These are phyloP conservation scores for Callionymus lyra DNA, from an alignment of 2,113 vertebrate genomes.

Conservation along the genomic window DNA sequence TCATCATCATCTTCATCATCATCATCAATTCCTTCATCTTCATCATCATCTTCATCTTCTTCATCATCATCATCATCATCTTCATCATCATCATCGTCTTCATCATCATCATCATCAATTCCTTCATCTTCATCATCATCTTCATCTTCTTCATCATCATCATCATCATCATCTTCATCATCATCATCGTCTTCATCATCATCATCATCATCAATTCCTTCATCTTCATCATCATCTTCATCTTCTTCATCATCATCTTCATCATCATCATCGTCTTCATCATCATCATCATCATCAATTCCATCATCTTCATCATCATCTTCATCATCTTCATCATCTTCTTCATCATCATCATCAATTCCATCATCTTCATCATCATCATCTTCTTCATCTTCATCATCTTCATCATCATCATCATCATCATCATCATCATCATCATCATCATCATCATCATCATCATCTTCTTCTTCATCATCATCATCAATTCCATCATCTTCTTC, in stretches of 20 bases:
- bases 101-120: background rate
- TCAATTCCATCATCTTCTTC: background rate
- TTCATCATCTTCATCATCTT: background rate
- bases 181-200: background rate
- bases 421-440: no score
- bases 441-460: background rate
- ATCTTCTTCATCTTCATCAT: background rate
- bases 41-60: background rate
- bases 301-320: background rate
- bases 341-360: background rate
- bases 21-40: no score
- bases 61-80: background rate
- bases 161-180: background rate
- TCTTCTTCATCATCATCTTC: background rate
- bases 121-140: no score
- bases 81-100: background rate
- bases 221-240: background rate
- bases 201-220: no score
- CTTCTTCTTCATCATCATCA: background rate
- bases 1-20: background rate
- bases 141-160: no score
- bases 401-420: background rate
- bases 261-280: no score
- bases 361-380: no score
- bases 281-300: background rate